Evolutionary conservation across 1,140 invertebrate genomes (phyloP), one percentile per base, ranked within the genome.

Genomic region (Goniozus legneri): DNA sequence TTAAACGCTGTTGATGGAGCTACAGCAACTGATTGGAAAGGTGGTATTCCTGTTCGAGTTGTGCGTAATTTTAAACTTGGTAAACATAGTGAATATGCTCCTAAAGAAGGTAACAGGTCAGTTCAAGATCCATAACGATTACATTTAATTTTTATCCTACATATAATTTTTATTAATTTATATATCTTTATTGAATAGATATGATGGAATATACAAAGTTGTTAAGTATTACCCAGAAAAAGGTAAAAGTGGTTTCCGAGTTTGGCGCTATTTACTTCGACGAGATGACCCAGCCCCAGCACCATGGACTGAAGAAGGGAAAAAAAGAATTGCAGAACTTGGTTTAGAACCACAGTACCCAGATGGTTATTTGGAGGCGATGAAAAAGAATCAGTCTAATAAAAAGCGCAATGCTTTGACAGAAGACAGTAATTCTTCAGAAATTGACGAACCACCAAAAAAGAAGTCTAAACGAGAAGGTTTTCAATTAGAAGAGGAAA

Each of bases 211-310:
- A 31, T 89, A 89, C 65, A 89, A 89, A 71, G 83, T 93, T 4
- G 85, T 90, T 0, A 91, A 89, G 57, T 94, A 92, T 66, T 92
- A 87, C 75, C 86, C 86, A 3, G 83, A 88, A 60, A 86, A 82
- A 48, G 89, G 89, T 8, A 80, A 87, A 56, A 87, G 87, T 34
- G 90, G 89, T 1, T 91, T 85, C 64, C 75, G 81, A 6, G 86
- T 95, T 8, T 95, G 90, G 90, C 80, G 87, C 34, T 95, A 89
- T 64, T 58, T 88, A 10, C 65, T 95, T 30, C 73, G 84, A 44
- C 76, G 91, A 55, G 91, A 94, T 69, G 91, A 95, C 71, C 82
- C 85, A 1, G 71, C 62, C 10, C 87, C 89, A 1, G 84, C 91
- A 10, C 91, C 91, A 0, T 94, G 91, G 91, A 89, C 89, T n/a